These are phyloP conservation scores for Abrostola triplasia DNA, from an alignment of 2,888 invertebrate species.

Conservation along the genomic window DNA sequence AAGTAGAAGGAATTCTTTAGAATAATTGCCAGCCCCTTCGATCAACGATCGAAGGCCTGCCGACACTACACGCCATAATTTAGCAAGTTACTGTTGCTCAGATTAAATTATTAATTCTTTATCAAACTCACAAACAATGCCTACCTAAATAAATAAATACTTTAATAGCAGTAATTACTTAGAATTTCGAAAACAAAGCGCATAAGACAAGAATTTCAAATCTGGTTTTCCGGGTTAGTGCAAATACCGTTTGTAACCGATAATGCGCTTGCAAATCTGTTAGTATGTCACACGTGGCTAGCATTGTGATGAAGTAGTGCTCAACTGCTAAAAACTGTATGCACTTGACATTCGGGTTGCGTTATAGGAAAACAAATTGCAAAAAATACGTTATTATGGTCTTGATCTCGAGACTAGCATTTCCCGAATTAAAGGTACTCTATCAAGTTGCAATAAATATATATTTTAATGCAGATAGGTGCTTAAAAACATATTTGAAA, in stretches of 20 bases:
- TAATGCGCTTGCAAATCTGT: conserved; percentile 16
- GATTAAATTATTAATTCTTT: no score
- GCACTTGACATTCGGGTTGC: conserved; percentile 20
- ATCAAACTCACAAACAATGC: no score
- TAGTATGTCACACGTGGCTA: conserved; percentile 33
- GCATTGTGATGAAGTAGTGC: conserved; percentile 16
- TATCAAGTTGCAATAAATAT: conserved; percentile 13
- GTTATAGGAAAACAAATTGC: conserved; percentile 14
- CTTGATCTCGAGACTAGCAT: conserved; percentile 7
- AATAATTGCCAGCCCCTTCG: no score
- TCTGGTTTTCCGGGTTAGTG: conserved; percentile 1
- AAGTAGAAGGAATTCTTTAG: no score
- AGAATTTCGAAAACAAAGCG: no score
- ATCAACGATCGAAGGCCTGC: no score
- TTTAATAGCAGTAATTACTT: no score
- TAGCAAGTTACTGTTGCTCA: no score
- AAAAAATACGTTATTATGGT: conserved; percentile 18
- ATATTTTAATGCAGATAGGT: conserved; percentile 2
- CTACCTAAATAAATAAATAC: no score
- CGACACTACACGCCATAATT: no score
- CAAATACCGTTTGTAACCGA: conserved; percentile 1
- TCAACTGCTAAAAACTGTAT: conserved; percentile 17
- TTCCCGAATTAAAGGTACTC: conserved; percentile 22
- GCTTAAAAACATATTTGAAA: no score
- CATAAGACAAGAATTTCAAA: neutral